phyloP scores from a whole-genome alignment of 2,113 vertebrate genomes.

The Labeo rohita region DNA sequence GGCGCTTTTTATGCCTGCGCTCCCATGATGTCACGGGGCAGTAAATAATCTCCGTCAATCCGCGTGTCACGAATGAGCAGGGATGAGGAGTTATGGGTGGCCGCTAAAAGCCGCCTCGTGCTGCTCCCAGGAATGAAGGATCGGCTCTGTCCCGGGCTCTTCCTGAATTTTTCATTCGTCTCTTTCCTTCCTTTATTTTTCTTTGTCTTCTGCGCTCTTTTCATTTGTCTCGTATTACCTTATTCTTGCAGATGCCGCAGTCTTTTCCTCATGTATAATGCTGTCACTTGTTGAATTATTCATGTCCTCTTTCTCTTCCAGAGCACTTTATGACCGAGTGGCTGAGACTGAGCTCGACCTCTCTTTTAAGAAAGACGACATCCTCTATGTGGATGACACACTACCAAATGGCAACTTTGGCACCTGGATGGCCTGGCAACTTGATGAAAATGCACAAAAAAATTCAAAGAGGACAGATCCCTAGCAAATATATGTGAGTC shows the following conservation, averaged over 20 bases:
- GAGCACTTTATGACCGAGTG: slow-evolving; percentile 93
- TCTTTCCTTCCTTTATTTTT: slow-evolving; percentile 19
- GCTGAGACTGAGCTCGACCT: slow-evolving; percentile 92
- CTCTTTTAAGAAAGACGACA: slow-evolving; percentile 98
- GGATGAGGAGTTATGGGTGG: slow-evolving; percentile 50
- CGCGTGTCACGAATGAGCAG: slow-evolving; percentile 59
- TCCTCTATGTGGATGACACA: slow-evolving; percentile 95
- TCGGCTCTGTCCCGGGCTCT: slow-evolving; percentile 16
- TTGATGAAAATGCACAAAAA: slow-evolving; percentile 96
- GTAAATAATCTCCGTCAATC: slow-evolving; percentile 66
- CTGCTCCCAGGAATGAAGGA: slow-evolving; percentile 2
- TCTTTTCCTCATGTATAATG: slow-evolving; percentile 47
- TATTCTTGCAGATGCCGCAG: slow-evolving; percentile 1
- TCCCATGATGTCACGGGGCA: slow-evolving; percentile 70
- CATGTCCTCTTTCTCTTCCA: slow-evolving; percentile 65
- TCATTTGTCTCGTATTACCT: slow-evolving; percentile 18
- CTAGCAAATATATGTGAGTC: slow-evolving; percentile 98
- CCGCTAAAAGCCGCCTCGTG: slow-evolving; percentile 43
- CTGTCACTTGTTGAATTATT: slow-evolving; percentile 43
- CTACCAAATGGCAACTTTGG: slow-evolving; percentile 94
- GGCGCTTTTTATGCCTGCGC: slow-evolving; percentile 67
- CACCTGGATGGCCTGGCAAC: slow-evolving; percentile 98
- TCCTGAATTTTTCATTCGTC: slow-evolving; percentile 22
- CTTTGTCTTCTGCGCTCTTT: slow-evolving; percentile 23
- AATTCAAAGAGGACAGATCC: slow-evolving; percentile 95